Base-by-base conservation (phyloP, 2,888 invertebrate species). In the Plutella xylostella region DNA sequence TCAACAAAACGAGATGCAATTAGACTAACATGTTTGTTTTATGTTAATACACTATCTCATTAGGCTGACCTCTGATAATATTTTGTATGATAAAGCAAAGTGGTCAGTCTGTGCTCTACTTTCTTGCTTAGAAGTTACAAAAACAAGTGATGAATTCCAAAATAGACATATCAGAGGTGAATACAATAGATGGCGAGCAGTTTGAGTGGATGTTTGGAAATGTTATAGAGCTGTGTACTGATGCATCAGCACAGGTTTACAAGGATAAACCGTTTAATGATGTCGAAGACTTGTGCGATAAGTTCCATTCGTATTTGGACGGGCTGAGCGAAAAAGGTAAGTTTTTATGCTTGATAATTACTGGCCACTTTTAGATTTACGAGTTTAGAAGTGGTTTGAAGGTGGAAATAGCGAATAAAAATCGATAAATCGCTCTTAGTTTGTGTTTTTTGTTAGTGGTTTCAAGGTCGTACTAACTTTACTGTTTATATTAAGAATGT, bases 161-260 rank as follows among this genome's bases (percentile, higher is more conserved):
- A n/a, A 28, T 28, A 28, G 28, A 28, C 28, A 74, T 89, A 45
- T 61, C 68, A 25, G 83, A 87, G 60, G 85, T 88, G 1, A 89
- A 89, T 61, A 71, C 67, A 42, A 62, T 88, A 52, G 63, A 68
- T 38, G 70, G 63, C 38, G 80, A 85, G 37, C 73, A 86, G 50
- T 89, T 89, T 61, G 82, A 85, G 49, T 70, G 75, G 58, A 65
- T 86, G 44, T 89, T 89, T 60, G 80, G 80, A 17, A 89, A 89
- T 68, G 86, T 88, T n/a, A 85, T 89, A 44, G 89, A 90, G 59
- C 68, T 87, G 48, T 87, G 82, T 57, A 70, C 82, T 7, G 80
- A 80, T 48, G 88, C 87, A 18, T 86, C 88, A 0, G 65, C 62
- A 33, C 58, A 68, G 21, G 84, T 87, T 22, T 72, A 76, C 47